phyloP scores from a whole-genome alignment of 2,888 invertebrate species.

The Brachypalpus laphriformis region DNA sequence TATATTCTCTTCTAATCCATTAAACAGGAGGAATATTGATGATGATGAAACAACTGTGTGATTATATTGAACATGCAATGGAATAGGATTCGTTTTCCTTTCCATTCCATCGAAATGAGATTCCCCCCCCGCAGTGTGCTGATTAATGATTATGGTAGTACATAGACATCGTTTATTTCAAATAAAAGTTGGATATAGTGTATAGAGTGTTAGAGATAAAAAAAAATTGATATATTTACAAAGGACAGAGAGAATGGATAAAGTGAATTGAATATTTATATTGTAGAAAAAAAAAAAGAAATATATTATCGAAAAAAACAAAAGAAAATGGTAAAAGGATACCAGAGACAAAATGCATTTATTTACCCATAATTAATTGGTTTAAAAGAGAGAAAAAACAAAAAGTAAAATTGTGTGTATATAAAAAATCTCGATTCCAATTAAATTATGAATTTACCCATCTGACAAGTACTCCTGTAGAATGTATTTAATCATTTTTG shows the following conservation, averaged over 20 bases:
- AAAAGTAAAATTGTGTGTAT: conserved; percentile 39
- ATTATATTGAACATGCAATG: conserved; percentile 76
- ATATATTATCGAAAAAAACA: conserved; percentile 16
- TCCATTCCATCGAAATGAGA: conserved; percentile 24
- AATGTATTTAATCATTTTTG: conserved; percentile 50
- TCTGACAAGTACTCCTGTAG: conserved; percentile 19
- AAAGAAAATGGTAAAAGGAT: conserved; percentile 29
- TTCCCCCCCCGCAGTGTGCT: conserved; percentile 6
- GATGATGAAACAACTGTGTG: conserved; percentile 83
- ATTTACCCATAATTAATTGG: conserved; percentile 65
- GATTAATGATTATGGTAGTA: conserved; percentile 37
- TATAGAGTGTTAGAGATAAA: conserved; percentile 51
- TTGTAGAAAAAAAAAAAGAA: conserved; percentile 52
- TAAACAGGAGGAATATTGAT: conserved; percentile 82
- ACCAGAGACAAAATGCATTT: conserved; percentile 73
- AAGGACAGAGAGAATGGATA: conserved; percentile 42
- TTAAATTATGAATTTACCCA: conserved; percentile 41
- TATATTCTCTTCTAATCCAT: conserved; percentile 47
- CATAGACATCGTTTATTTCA: conserved; percentile 31
- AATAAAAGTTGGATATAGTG: conserved; percentile 35
- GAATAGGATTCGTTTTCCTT: conserved; percentile 29
- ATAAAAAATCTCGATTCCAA: conserved; percentile 49
- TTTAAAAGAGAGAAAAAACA: conserved; percentile 16
- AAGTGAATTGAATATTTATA: conserved; percentile 73
- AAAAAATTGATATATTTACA: conserved; percentile 63